Percentiles rank a stretch among this genome's conserved stretches.
These are phyloP conservation scores for Spodoptera picta DNA, from an alignment of 2,888 invertebrate species.

Conservation along the genomic window DNA sequence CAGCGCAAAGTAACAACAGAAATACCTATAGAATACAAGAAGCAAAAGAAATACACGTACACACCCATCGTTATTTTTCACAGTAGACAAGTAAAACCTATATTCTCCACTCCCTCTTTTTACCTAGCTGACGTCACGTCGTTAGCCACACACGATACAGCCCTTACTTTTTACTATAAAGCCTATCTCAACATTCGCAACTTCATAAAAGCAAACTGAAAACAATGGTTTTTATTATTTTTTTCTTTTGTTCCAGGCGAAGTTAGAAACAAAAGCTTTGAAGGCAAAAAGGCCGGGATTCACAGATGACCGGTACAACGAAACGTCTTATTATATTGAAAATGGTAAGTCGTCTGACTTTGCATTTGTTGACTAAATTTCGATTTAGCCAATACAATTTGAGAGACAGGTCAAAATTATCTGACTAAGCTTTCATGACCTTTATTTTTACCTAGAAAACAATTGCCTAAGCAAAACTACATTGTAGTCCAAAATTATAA, in stretches of 20 bases:
- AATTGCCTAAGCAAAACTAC: too few relatives aligned
- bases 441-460: too few relatives aligned
- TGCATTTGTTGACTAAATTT: too few relatives aligned
- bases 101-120: background rate
- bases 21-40: too few relatives aligned
- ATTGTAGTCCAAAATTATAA: too few relatives aligned
- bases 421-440: too few relatives aligned
- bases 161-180: constrained; percentile 16
- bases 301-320: constrained; percentile 97
- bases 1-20: too few relatives aligned
- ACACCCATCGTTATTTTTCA: too few relatives aligned
- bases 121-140: background rate
- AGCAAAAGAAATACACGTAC: too few relatives aligned
- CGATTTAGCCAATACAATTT: too few relatives aligned
- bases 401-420: too few relatives aligned
- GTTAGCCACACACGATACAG: constrained; percentile 13
- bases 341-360: constrained; percentile 92
- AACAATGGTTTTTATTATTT: constrained; percentile 49
- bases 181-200: constrained; percentile 43
- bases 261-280: constrained; percentile 96
- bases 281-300: constrained; percentile 97
- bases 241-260: constrained; percentile 91
- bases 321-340: constrained; percentile 98
- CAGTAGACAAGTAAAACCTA: constrained; percentile 1
- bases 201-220: constrained; percentile 42